These are phyloP conservation scores for Parus major DNA, from an alignment of 2,113 vertebrate species.

Conservation along the genomic window DNA sequence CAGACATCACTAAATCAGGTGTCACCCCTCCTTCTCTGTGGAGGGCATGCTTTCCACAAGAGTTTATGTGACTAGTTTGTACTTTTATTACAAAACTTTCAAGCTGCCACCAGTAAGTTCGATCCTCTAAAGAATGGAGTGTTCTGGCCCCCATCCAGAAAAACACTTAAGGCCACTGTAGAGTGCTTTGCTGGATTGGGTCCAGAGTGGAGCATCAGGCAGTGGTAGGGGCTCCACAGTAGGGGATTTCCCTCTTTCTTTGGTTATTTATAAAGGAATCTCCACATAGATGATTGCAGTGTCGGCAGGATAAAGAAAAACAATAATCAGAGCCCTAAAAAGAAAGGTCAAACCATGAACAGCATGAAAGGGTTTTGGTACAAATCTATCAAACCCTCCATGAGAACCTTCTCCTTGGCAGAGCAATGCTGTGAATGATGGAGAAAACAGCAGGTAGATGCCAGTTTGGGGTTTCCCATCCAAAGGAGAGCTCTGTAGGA, in stretches of 20 bases:
- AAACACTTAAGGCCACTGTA: slow-evolving; percentile 42
- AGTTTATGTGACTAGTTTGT: slow-evolving; percentile 29
- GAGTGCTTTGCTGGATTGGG: slow-evolving; percentile 57
- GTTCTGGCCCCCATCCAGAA: slow-evolving; percentile 48
- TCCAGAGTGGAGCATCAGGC: neutral
- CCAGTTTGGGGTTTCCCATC: neutral
- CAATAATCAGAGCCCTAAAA: neutral
- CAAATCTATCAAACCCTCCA: neutral
- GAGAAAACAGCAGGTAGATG: neutral
- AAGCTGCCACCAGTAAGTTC: slow-evolving; percentile 36
- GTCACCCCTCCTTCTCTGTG: neutral
- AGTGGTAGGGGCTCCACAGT: neutral
- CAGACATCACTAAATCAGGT: slow-evolving; percentile 1
- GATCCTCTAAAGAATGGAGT: slow-evolving; percentile 44
- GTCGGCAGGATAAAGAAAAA: neutral
- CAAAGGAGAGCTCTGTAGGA: neutral
- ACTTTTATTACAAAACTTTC: slow-evolving; percentile 40
- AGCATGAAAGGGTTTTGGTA: neutral
- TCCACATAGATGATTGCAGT: neutral
- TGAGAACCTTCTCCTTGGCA: neutral
- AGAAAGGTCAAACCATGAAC: neutral
- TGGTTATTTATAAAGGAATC: neutral
- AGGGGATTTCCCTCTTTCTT: neutral
- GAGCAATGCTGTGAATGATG: neutral
- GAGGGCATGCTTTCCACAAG: neutral